Evolutionary conservation across 2,888 invertebrate species (phyloP), one percentile per base, ranked within the genome.

Genomic region (Heliconius sara): DNA sequence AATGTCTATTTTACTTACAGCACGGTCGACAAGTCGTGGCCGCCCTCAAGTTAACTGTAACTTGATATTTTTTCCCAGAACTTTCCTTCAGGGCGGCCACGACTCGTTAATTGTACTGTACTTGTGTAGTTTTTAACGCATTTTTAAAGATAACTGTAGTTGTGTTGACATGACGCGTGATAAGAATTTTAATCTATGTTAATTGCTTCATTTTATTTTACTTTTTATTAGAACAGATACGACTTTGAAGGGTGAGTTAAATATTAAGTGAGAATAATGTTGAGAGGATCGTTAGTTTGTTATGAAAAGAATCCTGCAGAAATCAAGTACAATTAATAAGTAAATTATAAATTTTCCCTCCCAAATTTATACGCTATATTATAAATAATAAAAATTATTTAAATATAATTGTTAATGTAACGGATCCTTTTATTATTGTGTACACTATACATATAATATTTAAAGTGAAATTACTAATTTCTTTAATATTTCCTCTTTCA

Each of bases 401-500:
- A 34, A 34, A 34, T 34, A 34, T 34, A 27, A 27, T 34, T 34
- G 6, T 47, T 47, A 47, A 47, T 47, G 16, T 10, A 47, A 47
- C 16, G 47, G 5, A 13, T 16, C 0, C 4, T 47, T 47, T 47
- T 47, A 47, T 3, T 47, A 16, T 34, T 34, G 34, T 34, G 34
- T 34, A 34, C 7, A 34, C 34, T 16, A 47, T 16, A 47, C 47
- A 47, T 47, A 16, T 34, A 16, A 47, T 16, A 5, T 47, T 5
- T 47, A 47, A 16, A 16, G 4, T 47, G 4, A 47, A 16, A 16
- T 47, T 57, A 57, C 22, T 22, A 22, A 9, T 57, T 9, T 57
- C 9, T 7, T 57, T 9, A 47, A 47, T 3, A 57, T 3, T 78
- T 39, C 82, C 81, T 84, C 83, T 95, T 95, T 77, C 92, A 97